Conservation (phyloP, 2,113 vertebrate genomes). For the Petromus typicus region DNA sequence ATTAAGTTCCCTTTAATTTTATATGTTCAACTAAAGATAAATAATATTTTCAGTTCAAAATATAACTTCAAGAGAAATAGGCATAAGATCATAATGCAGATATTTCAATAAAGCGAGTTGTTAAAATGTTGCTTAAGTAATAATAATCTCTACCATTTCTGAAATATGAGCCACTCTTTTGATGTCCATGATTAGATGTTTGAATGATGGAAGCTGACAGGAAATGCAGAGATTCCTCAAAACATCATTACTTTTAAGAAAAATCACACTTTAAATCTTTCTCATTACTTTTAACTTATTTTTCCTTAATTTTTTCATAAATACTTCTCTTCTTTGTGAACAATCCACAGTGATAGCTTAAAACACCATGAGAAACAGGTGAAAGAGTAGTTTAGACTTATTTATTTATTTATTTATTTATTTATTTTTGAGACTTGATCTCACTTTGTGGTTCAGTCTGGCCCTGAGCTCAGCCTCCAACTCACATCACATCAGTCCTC, state of each 20-base stretch:
- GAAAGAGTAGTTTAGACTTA: neutral
- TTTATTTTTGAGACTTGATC: too few species aligned
- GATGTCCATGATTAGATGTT: too few species aligned
- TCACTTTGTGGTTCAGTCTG: too few species aligned
- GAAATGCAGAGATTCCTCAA: neutral
- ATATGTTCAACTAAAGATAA: neutral
- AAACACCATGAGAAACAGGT: neutral
- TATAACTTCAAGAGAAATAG: neutral
- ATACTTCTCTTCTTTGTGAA: neutral
- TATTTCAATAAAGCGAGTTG: neutral
- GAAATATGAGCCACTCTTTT: neutral
- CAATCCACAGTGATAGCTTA: neutral
- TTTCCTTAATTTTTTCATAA: neutral
- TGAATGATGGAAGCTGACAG: neutral
- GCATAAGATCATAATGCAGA: neutral
- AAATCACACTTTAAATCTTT: neutral
- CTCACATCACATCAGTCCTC: too few species aligned
- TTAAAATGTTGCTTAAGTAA: neutral
- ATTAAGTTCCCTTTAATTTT: neutral
- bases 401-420: too few species aligned
- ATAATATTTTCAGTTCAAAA: neutral
- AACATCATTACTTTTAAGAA: neutral
- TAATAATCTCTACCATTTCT: neutral
- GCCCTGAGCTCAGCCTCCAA: too few species aligned
- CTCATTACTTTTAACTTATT: neutral